Conservation (phyloP, 2,113 vertebrate genomes). For the Merops nubicus region DNA sequence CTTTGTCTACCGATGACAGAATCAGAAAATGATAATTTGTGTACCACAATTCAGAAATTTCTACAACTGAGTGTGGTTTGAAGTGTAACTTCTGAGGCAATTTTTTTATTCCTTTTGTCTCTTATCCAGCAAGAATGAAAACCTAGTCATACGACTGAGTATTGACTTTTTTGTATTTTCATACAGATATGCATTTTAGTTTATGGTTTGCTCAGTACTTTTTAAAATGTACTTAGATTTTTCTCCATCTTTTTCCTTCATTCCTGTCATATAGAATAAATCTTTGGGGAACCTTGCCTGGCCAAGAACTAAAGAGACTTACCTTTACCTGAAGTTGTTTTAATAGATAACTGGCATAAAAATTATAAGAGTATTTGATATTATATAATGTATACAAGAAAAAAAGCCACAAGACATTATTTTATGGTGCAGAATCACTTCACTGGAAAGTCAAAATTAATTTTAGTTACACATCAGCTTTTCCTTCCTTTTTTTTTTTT, state of each 20-base stretch:
- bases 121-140: background rate
- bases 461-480: background rate
- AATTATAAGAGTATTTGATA: background rate
- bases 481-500: background rate
- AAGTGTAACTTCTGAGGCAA: background rate
- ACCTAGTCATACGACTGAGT: background rate
- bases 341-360: background rate
- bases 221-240: background rate
- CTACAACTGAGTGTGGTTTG: background rate
- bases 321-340: background rate
- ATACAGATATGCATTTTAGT: background rate
- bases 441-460: background rate
- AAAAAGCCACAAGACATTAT: background rate
- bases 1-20: background rate
- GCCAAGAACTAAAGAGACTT: background rate
- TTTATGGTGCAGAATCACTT: background rate
- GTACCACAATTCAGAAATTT: background rate
- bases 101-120: background rate
- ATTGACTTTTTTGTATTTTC: background rate
- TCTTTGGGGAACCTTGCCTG: background rate
- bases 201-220: background rate
- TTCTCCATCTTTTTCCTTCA: background rate
- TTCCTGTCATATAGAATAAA: background rate
- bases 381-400: background rate
- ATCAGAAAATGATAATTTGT: background rate